These are phyloP conservation scores for Pentamera pediparva DNA, from an alignment of 53 echinoderm and acorn worm genomes.

Conservation along the genomic window DNA sequence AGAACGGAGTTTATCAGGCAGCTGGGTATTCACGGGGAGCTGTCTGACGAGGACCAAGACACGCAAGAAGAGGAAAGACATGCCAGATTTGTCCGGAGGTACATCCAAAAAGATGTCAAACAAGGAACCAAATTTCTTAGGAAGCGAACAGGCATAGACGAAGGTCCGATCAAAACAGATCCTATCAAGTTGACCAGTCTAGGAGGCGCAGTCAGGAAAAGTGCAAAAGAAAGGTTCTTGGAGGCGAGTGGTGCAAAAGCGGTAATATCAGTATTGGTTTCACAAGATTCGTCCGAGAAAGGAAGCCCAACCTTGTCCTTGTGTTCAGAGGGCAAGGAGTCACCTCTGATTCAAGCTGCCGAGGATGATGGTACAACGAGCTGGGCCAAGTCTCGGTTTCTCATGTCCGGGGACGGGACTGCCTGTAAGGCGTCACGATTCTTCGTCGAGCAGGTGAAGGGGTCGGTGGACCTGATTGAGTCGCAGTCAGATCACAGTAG, in stretches of 20 bases:
- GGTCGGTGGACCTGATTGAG: conserved; percentile 69
- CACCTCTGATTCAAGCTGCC: neutral
- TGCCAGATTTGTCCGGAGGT: conserved; percentile 4
- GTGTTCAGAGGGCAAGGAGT: conserved; percentile 38
- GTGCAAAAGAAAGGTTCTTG: conserved; percentile 84
- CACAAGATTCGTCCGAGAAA: conserved; percentile 80
- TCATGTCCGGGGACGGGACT: conserved; percentile 55
- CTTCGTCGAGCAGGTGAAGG: conserved; percentile 71
- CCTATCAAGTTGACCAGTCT: neutral
- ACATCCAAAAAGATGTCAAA: conserved; percentile 11
- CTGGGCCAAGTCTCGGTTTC: conserved; percentile 48
- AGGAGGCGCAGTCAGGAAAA: conserved; percentile 51
- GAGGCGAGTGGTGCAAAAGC: conserved; percentile 82
- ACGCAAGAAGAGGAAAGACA: conserved; percentile 9
- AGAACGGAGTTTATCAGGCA: conserved; percentile 21
- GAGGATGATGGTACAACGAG: conserved; percentile 1
- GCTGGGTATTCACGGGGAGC: conserved; percentile 3
- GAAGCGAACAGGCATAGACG: neutral
- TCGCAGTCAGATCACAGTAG: conserved; percentile 35
- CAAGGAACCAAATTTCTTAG: neutral
- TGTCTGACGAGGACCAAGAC: conserved; percentile 18
- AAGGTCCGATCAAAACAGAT: conserved; percentile 2
- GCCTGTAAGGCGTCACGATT: conserved; percentile 67
- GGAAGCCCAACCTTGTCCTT: conserved; percentile 37
- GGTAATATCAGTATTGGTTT: conserved; percentile 77